Conservation (phyloP, 2,797 vertebrate species). For the Poeciliopsis paucimaculata region DNA sequence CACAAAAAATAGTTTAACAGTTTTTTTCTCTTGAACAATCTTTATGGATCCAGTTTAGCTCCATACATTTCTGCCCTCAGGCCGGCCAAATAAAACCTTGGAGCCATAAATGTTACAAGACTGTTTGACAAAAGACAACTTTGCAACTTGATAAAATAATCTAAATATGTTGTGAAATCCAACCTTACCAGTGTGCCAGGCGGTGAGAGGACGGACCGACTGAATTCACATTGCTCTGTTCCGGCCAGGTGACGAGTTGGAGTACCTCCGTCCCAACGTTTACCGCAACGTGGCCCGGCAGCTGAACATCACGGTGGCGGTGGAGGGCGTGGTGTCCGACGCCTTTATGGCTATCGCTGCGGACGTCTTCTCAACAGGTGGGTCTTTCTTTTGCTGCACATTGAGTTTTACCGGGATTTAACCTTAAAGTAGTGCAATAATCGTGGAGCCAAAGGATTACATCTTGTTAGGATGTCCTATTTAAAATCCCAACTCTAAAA, state of each 20-base stretch:
- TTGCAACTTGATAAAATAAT: no score
- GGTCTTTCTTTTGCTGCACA: background rate
- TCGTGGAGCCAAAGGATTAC: background rate
- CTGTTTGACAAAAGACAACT: no score
- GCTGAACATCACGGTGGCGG: conserved; percentile 92
- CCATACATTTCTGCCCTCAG: no score
- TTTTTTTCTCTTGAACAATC: no score
- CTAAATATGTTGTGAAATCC: background rate
- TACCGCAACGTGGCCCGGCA: conserved; percentile 94
- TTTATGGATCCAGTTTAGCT: no score
- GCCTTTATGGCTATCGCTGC: conserved; percentile 94
- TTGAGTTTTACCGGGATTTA: background rate
- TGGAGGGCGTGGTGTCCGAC: conserved; percentile 89
- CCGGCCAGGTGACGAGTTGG: conserved; percentile 90
- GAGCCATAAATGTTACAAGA: no score
- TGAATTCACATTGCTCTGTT: conserved; percentile 18
- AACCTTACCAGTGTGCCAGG: background rate
- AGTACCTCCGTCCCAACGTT: conserved; percentile 91
- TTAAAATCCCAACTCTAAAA: background rate
- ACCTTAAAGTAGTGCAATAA: background rate
- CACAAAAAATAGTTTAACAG: no score
- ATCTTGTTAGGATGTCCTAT: background rate
- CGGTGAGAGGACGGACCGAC: background rate
- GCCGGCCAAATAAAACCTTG: no score
- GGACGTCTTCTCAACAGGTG: conserved; percentile 96